Evolutionary conservation across 2,113 vertebrate species (phyloP), one percentile per base, ranked within the genome.

Genomic region (Forbesichthys agassizii): DNA sequence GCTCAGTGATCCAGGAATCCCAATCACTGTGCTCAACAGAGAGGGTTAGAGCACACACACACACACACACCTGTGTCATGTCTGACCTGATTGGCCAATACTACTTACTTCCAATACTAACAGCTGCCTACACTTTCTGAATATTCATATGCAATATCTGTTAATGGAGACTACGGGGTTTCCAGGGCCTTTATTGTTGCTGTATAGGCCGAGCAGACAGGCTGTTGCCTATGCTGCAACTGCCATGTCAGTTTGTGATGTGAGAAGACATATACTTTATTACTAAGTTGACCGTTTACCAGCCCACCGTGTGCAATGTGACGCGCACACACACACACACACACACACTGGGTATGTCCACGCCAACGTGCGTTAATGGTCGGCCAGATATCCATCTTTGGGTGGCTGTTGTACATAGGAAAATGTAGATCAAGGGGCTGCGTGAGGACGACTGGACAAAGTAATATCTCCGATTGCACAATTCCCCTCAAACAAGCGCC

Each of bases 1-100:
- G 83, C 95, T 99, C 64, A 99, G 98, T 0, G 97, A 99, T 86
- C 95, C 96, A 0, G 98, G 98, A 48, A 98, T 99, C 70, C 96
- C 97, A 9, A 91, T 98, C 61, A 98, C 95, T 0, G 96, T 98
- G 14, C 93, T 99, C 6, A 91, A 91, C 72, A 93, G 95, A 78
- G 95, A 99, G 91, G 97, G 98, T 98, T 73, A 0, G 79, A 42
- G 11, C n/a, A 48, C 11, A 68, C 4, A 61, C 36, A 68, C 46
- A 54, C 5, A 49, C 42, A 48, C 4, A 33, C 20, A 57, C 55
- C 33, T 8, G 48, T 16, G 20, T 18, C 16, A 53, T 13, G n/a
- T 13, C 5, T 49, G 12, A 49, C 9, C 27, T 27, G 27, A 27
- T 27, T 27, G 27, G 27, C 27, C 27, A 27, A 27, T 27, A 27